Conservation (phyloP, 1,140 invertebrate species). For the Oncopodura yosiiana region DNA sequence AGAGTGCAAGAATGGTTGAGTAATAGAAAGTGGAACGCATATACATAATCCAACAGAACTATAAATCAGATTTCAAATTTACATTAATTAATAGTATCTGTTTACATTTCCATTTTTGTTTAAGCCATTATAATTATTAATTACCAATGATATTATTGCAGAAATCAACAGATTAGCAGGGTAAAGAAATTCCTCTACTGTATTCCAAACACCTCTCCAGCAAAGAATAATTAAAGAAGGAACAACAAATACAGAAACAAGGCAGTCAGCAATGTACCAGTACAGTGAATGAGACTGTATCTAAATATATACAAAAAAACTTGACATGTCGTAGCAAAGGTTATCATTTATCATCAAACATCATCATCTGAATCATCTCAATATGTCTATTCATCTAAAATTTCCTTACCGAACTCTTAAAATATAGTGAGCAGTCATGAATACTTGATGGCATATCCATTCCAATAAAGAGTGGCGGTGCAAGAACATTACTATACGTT, state of each 20-base stretch:
- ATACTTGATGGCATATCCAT: constrained; percentile 34
- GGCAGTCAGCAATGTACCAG: constrained; percentile 66
- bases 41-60: constrained; percentile 56
- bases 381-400: no score
- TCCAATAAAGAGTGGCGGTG: constrained; percentile 38
- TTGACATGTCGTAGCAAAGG: neutral
- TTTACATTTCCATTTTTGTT: neutral
- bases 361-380: neutral
- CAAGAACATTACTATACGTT: constrained; percentile 38
- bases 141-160: constrained; percentile 64
- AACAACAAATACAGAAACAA: constrained; percentile 71
- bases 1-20: constrained; percentile 60
- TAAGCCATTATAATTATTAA: neutral
- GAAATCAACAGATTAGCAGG: constrained; percentile 52
- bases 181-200: constrained; percentile 66
- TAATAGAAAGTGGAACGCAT: constrained; percentile 57
- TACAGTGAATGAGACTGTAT: constrained; percentile 15
- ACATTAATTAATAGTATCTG: neutral
- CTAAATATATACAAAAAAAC: constrained; percentile 6
- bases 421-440: constrained; percentile 30
- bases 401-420: constrained; percentile 24
- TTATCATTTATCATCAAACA: neutral
- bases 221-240: constrained; percentile 75
- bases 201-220: constrained; percentile 72
- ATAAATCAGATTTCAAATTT: neutral